Evolutionary conservation across 2,888 invertebrate genomes (phyloP), one percentile per base, ranked within the genome.

Genomic region (Zygaena filipendulae): DNA sequence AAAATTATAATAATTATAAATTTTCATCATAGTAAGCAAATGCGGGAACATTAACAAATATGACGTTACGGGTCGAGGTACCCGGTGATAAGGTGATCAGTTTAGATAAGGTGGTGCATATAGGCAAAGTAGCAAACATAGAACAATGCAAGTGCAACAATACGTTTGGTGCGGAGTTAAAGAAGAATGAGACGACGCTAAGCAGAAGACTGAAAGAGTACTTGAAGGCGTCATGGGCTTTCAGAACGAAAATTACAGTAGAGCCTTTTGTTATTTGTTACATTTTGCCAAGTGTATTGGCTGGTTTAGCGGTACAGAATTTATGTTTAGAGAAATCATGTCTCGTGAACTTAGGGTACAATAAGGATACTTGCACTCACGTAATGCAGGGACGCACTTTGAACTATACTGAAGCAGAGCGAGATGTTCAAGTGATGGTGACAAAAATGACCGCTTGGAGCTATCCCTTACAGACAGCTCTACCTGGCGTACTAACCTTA

Each of bases 261-360:
- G 87, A 87, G 56, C 87, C 87, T 4, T 84, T 87, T 43, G 69
- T 87, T 27, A 72, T 85, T 28, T 85, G 85, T 49, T 87, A 87
- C 47, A 69, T 87, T 24, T 62, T 87, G 49, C 87, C 87, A 24
- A 84, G 84, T 58, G 84, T 85, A 2, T 62, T 85, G 9, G 88
- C 91, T 1, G 86, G 87, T 14, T 58, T 84, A 22, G 84, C 84
- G 4, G 69, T 84, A 14, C 70, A 75, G 39, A 82, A 81, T 47
- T 50, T 85, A 38, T 80, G 83, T 43, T 66, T 82, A 46, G 84
- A 84, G 44, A 84, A 84, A 59, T 70, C 83, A 48, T 84, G 83
- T 54, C 64, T 82, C 36, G 82, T 82, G 23, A 83, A 84, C 44
- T 55, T 82, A 31, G 60, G 69, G 20, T 82, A 81, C 56, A 79